phyloP scores from a whole-genome alignment of 2,797 vertebrate species.

The Gadopsis bispinosus region DNA sequence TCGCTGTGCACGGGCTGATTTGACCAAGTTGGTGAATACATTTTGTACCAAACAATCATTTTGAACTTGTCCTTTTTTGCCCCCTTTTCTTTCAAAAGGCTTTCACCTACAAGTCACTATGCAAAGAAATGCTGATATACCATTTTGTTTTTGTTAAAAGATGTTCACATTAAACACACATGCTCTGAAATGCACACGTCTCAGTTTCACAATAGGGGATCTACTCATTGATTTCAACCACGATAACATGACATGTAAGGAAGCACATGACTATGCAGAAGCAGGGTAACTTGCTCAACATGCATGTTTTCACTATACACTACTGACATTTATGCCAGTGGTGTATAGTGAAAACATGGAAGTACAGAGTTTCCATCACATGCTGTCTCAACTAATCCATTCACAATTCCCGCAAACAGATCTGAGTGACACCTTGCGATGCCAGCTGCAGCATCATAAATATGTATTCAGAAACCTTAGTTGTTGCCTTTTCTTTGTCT shows the following conservation, averaged over 20 bases:
- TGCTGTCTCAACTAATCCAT: neutral
- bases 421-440: neutral
- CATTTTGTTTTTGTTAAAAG: too few species aligned
- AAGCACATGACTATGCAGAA: slow-evolving; percentile 13
- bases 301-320: slow-evolving; percentile 30
- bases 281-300: neutral
- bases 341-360: slow-evolving; percentile 28
- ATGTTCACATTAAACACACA: neutral
- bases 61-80: neutral
- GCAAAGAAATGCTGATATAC: neutral
- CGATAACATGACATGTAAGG: neutral
- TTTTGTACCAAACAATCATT: neutral
- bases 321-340: neutral
- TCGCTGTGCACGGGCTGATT: neutral
- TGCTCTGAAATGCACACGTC: neutral
- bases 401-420: neutral
- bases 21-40: neutral
- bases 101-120: neutral
- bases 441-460: neutral
- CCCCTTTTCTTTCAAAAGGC: neutral
- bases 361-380: slow-evolving; percentile 2
- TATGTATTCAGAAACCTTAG: neutral
- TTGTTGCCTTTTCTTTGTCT: neutral
- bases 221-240: slow-evolving; percentile 4
- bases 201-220: slow-evolving; percentile 8